These are phyloP conservation scores for Heliconius hortense DNA, from an alignment of 2,888 invertebrate genomes.

Conservation along the genomic window DNA sequence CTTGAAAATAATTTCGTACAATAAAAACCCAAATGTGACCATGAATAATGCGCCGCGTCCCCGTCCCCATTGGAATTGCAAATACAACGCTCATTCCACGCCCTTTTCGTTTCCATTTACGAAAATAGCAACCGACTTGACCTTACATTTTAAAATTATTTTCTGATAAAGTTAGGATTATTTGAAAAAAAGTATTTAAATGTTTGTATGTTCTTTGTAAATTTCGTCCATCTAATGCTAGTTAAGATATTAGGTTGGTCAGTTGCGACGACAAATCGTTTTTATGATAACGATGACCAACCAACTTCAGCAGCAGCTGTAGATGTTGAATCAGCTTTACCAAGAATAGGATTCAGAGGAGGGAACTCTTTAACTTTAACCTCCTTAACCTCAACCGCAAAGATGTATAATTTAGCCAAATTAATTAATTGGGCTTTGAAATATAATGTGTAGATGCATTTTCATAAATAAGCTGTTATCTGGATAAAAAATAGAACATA, in stretches of 20 bases:
- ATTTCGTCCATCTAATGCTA: too few species aligned
- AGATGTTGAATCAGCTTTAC: too few species aligned
- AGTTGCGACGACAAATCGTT: not conserved
- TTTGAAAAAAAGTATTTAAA: too few species aligned
- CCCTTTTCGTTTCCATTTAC: slow-evolving; percentile 34
- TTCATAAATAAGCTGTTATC: too few species aligned
- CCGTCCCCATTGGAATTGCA: slow-evolving; percentile 48
- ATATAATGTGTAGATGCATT: too few species aligned
- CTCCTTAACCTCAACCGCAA: too few species aligned
- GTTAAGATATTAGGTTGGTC: not conserved
- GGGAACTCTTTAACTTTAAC: too few species aligned
- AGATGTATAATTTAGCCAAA: too few species aligned
- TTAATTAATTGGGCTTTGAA: too few species aligned
- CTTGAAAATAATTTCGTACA: slow-evolving; percentile 20
- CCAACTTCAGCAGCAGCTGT: not conserved
- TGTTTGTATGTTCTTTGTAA: too few species aligned
- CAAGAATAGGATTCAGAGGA: too few species aligned
- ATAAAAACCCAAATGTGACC: slow-evolving; percentile 37
- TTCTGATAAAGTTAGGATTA: not conserved
- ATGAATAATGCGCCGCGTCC: slow-evolving; percentile 38
- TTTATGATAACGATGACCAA: not conserved
- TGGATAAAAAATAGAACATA: too few species aligned
- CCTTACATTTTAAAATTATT: slow-evolving; percentile 17
- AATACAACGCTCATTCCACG: slow-evolving; percentile 48
- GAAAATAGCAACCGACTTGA: slow-evolving; percentile 34